These are phyloP conservation scores for Enchytraeus crypticus DNA, from an alignment of 2,888 invertebrate species.

Conservation along the genomic window DNA sequence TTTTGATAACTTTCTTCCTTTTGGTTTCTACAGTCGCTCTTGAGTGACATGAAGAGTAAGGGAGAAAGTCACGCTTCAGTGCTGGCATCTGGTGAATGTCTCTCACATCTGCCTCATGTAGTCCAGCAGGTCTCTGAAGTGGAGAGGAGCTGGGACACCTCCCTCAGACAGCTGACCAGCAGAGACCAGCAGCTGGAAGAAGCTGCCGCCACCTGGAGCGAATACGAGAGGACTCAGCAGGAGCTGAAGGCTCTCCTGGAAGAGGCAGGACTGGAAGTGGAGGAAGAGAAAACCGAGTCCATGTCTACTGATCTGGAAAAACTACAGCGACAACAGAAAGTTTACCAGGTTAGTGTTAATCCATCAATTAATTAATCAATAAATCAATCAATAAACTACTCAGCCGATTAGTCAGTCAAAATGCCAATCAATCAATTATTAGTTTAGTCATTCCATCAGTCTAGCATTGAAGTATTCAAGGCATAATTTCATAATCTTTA, in stretches of 20 bases:
- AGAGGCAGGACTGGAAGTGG: conserved; percentile 21
- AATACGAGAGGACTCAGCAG: conserved; percentile 34
- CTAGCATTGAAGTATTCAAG: too few species aligned
- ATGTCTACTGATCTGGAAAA: conserved; percentile 34
- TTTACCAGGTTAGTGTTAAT: too few species aligned
- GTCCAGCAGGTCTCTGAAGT: conserved; percentile 35
- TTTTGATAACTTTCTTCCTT: too few species aligned
- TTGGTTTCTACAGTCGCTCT: not conserved
- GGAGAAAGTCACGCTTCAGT: not conserved
- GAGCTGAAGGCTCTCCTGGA: conserved; percentile 36
- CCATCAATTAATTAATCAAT: too few species aligned
- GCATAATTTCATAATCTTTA: too few species aligned
- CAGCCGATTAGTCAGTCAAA: too few species aligned
- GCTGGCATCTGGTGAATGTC: conserved; percentile 17
- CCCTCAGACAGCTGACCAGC: conserved; percentile 34
- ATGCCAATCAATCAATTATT: too few species aligned
- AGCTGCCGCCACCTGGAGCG: conserved; percentile 38
- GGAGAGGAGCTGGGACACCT: conserved; percentile 38
- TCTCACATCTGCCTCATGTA: conserved; percentile 41
- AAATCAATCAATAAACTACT: too few species aligned
- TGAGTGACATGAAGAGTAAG: not conserved
- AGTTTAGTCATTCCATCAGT: too few species aligned
- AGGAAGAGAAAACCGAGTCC: conserved; percentile 36
- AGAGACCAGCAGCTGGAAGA: conserved; percentile 36
- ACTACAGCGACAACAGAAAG: conserved; percentile 16